Conservation (phyloP, 2,113 vertebrate species). For the Cnemophilus loriae region DNA sequence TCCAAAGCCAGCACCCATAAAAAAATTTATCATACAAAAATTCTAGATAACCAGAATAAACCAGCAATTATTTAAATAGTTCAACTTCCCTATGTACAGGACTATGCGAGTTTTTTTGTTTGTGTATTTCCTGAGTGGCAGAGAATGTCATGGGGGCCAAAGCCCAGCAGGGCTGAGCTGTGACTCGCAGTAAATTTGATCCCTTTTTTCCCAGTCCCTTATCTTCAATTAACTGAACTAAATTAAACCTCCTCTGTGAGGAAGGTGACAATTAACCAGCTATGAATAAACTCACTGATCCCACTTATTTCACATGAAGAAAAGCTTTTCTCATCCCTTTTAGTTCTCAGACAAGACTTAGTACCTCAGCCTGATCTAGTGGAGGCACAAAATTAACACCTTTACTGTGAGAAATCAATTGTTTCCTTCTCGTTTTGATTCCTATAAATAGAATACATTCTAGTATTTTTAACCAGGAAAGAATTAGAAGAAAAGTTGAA, state of each 20-base stretch:
- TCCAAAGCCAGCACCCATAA: neutral
- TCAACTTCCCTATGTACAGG: neutral
- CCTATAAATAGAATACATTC: neutral
- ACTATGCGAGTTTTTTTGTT: neutral
- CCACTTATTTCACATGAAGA: neutral
- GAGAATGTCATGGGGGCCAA: neutral
- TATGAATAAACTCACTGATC: neutral
- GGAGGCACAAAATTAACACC: neutral
- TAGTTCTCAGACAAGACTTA: neutral
- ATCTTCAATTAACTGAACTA: neutral
- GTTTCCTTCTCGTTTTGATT: neutral
- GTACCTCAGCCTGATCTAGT: neutral
- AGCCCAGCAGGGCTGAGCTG: neutral
- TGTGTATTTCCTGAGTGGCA: neutral
- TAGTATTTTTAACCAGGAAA: neutral
- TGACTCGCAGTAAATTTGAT: neutral
- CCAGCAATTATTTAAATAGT: neutral
- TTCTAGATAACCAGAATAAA: neutral
- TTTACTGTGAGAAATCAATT: neutral
- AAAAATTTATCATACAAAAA: neutral
- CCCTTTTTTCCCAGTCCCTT: neutral
- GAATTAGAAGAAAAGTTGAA: neutral
- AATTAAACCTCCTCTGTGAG: neutral
- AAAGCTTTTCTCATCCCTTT: neutral
- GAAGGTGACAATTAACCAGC: neutral